phyloP scores from a whole-genome alignment of 2,888 invertebrate species.

The Antitype chi region DNA sequence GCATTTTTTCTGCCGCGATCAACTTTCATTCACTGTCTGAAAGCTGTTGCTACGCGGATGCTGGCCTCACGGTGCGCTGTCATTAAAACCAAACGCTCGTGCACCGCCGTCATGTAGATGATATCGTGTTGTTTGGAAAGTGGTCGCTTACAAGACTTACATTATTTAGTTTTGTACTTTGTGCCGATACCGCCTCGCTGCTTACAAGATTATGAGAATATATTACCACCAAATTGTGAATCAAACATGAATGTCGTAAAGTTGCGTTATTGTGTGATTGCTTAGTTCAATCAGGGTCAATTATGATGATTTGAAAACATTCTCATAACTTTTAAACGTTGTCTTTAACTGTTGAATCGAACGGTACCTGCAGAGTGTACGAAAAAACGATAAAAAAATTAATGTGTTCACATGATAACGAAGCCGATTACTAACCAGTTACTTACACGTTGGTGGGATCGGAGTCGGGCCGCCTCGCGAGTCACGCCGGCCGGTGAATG shows the following conservation, averaged over 20 bases:
- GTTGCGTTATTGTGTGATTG: conserved; percentile 27
- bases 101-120: conserved; percentile 87
- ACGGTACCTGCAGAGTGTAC: conserved; percentile 50
- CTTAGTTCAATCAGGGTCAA: conserved; percentile 22
- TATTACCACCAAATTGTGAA: conserved; percentile 35
- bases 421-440: conserved; percentile 74
- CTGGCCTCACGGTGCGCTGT: conserved; percentile 84
- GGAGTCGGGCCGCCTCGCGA: conserved; percentile 75
- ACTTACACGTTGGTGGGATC: conserved; percentile 81
- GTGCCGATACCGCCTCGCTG: conserved; percentile 68
- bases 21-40: conserved; percentile 89
- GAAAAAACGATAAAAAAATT: conserved; percentile 47
- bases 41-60: conserved; percentile 90
- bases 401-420: conserved; percentile 62
- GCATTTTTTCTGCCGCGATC: conserved; percentile 84
- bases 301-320: conserved; percentile 33
- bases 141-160: conserved; percentile 77
- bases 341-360: conserved; percentile 46
- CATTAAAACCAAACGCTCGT: conserved; percentile 87
- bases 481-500: conserved; percentile 85
- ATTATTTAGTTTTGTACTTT: conserved; percentile 73
- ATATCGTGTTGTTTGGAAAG: conserved; percentile 88
- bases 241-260: conserved; percentile 20
- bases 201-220: conserved; percentile 46
- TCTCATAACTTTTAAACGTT: conserved; percentile 41